Evolutionary conservation across 2,888 invertebrate genomes (phyloP), one percentile per base, ranked within the genome.

Genomic region (Pyralis farinalis): DNA sequence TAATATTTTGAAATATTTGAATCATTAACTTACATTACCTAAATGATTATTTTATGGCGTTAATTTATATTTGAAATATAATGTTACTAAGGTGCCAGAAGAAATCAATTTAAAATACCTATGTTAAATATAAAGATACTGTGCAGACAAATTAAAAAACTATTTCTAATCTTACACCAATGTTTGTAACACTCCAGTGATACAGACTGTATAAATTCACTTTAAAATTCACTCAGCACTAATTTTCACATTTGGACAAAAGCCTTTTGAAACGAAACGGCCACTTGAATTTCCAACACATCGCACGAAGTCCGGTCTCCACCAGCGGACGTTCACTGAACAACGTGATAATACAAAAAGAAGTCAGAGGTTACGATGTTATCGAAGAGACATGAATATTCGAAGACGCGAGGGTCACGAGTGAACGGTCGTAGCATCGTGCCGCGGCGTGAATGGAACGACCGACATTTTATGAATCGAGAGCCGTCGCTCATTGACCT

Each of bases 401-500:
- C 82, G 82, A 82, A 85, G 86, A 83, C 81, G 86, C 85, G 83
- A 85, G 86, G 86, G 84, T 87, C 87, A 84, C 85, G 86, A 87
- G 84, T 85, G 87, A 85, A 61, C 85, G 85, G 78, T 72, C 78
- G 79, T 68, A 79, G 79, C 86, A 80, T 71, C 80, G 80, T 72
- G 69, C 72, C 71, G 78, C 79, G 79, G 77, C 84, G 84, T 85
- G 81, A 87, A 86, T 86, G 87, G 87, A 76, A 63, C 82, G 81
- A 76, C 85, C 85, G 87, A 88, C 83, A 85, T 87, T 87, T 86
- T 84, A 87, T 88, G 87, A 88, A 88, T 88, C 77, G 78, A 80
- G 78, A 74, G 76, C 78, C 81, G 74, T 71, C 77, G 78, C 83
- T 80, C 85, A 87, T 85, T 87, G 87, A 86, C 77, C 63, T 58